Percentiles rank a stretch among this genome's conserved stretches.
Evolutionary conservation across 2,797 vertebrate genomes (phyloP).

Genomic region (Oophaga sylvatica): DNA sequence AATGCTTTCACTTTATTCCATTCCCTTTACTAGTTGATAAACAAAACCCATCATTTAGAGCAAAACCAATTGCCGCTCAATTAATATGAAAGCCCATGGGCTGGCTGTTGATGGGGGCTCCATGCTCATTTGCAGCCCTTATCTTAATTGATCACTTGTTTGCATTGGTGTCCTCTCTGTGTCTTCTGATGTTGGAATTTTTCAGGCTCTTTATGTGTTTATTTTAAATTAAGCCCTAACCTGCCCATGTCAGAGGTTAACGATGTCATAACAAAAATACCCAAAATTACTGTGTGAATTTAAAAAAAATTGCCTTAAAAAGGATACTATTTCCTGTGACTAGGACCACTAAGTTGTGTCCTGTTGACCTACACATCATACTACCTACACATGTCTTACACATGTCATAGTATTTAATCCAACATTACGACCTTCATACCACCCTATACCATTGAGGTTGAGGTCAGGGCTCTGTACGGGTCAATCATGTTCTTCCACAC

Average conservation of each 20-base stretch:
- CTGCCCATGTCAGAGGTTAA: constrained; percentile 47
- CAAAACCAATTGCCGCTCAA: constrained; percentile 29
- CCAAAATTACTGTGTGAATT: constrained; percentile 13
- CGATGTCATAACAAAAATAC: constrained; percentile 20
- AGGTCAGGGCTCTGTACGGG: too few relatives aligned
- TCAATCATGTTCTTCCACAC: too few relatives aligned
- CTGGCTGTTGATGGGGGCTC: background rate
- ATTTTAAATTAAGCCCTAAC: constrained; percentile 42
- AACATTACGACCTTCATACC: background rate
- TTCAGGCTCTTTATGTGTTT: constrained; percentile 50
- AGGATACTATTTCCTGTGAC: background rate
- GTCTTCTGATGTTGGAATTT: constrained; percentile 47
- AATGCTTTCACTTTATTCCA: constrained; percentile 49
- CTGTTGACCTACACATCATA: background rate
- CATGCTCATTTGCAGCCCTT: constrained; percentile 48
- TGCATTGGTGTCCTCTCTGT: constrained; percentile 25
- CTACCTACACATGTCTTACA: background rate
- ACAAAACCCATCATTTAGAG: constrained; percentile 29
- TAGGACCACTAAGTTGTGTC: background rate
- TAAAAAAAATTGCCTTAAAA: background rate
- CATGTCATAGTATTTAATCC: background rate
- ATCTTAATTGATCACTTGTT: constrained; percentile 60
- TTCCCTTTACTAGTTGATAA: constrained; percentile 25
- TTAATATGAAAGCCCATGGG: constrained; percentile 47
- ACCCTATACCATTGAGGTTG: background rate